Evolutionary conservation across 2,888 invertebrate species (phyloP).

Genomic region (Spisula solida): DNA sequence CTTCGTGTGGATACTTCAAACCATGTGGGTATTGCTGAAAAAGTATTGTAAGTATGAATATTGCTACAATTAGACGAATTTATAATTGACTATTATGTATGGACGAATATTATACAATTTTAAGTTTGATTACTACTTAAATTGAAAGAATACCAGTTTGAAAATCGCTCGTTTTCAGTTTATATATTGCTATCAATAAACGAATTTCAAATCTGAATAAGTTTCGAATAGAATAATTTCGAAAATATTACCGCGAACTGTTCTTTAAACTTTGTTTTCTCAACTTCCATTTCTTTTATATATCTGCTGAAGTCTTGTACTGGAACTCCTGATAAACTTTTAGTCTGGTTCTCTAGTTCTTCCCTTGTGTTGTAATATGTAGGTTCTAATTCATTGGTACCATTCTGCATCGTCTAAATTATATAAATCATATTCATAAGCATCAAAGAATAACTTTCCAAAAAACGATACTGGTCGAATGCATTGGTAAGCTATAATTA

Average conservation of each 20-base stretch:
- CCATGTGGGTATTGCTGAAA: constrained; percentile 72
- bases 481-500: no score
- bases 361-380: constrained; percentile 69
- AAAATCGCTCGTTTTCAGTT: no score
- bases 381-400: constrained; percentile 45
- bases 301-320: constrained; percentile 68
- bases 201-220: background rate
- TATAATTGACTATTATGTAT: no score
- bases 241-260: constrained; percentile 68
- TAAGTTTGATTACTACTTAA: no score
- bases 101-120: no score
- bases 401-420: constrained; percentile 30
- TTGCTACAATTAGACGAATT: background rate
- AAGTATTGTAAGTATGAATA: background rate
- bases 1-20: constrained; percentile 70
- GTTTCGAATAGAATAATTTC: background rate
- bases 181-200: constrained; percentile 64
- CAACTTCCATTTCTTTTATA: constrained; percentile 68
- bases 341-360: constrained; percentile 29
- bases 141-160: no score
- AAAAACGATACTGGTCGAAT: no score
- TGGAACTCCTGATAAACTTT: constrained; percentile 58
- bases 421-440: background rate
- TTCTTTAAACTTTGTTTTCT: constrained; percentile 64
- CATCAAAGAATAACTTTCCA: no score